A percentile compares a stretch with the other conserved stretches of the same genome.
Evolutionary conservation across 2,797 vertebrate species (phyloP).

Genomic region (Ptychobarbus kaznakovi): DNA sequence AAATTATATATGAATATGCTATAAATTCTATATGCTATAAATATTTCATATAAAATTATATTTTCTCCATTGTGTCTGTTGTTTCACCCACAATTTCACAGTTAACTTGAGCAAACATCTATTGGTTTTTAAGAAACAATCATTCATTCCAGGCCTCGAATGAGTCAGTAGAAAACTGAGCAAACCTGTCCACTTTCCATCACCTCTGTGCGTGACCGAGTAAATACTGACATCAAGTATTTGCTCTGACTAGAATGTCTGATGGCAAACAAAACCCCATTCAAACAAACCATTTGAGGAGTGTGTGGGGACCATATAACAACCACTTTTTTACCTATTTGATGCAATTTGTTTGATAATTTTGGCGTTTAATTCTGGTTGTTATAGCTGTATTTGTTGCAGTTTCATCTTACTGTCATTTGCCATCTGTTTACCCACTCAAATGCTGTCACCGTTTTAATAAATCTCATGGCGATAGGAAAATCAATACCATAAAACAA

Average conservation of each 20-base stretch:
- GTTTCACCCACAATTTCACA: conserved; percentile 35
- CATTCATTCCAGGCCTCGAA: neutral
- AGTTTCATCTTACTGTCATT: conserved; percentile 33
- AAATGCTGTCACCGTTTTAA: neutral
- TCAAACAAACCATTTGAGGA: neutral
- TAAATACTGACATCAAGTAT: neutral
- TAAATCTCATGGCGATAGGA: neutral
- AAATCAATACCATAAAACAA: conserved; percentile 16
- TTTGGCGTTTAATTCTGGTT: neutral
- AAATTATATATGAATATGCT: neutral
- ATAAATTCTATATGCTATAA: neutral
- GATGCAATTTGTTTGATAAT: neutral
- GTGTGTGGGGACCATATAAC: neutral
- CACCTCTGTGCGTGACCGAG: neutral
- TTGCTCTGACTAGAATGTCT: neutral
- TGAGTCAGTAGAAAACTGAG: neutral
- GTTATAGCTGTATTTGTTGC: conserved; percentile 10
- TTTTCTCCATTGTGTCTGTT: neutral
- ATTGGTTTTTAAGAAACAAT: neutral
- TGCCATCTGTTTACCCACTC: conserved; percentile 18
- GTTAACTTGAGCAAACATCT: neutral
- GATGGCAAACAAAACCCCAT: neutral
- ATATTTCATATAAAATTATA: no score
- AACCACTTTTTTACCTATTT: neutral
- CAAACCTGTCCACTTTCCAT: conserved; percentile 3